Evolutionary conservation across 2,797 vertebrate species (phyloP).

Genomic region (Propithecus deckenii): DNA sequence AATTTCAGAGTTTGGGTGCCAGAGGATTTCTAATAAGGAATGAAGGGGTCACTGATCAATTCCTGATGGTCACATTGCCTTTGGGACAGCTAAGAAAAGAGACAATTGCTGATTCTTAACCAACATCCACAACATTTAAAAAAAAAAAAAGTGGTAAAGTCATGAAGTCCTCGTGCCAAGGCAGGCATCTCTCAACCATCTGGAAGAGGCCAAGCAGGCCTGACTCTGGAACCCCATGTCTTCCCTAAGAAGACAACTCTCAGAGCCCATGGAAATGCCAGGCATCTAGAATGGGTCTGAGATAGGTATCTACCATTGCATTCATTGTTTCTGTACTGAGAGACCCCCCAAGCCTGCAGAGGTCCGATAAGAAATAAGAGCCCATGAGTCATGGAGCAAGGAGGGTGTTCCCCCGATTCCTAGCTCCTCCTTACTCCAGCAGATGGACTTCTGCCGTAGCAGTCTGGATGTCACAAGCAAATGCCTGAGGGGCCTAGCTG

Average conservation of each 20-base stretch:
- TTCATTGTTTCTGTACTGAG: neutral
- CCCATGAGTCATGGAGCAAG: neutral
- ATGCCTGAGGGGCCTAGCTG: neutral
- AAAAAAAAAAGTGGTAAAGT: neutral
- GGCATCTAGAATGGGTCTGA: neutral
- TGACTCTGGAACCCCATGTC: neutral
- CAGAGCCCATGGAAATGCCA: neutral
- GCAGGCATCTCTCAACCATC: neutral
- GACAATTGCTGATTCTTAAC: neutral
- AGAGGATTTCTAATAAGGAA: neutral
- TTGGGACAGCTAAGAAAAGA: neutral
- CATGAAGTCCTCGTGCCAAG: neutral
- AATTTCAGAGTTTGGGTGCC: neutral
- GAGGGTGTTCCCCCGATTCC: neutral
- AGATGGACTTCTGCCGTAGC: neutral
- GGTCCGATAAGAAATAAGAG: neutral
- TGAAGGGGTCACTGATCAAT: neutral
- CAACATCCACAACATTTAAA: neutral
- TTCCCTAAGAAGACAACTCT: neutral
- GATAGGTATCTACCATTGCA: neutral
- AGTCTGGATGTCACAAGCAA: neutral
- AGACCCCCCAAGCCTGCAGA: neutral
- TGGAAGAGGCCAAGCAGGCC: neutral
- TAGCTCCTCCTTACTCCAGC: neutral
- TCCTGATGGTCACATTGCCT: neutral